phyloP scores from a whole-genome alignment of 2,797 vertebrate species.

The Thripadectes ignobilis region DNA sequence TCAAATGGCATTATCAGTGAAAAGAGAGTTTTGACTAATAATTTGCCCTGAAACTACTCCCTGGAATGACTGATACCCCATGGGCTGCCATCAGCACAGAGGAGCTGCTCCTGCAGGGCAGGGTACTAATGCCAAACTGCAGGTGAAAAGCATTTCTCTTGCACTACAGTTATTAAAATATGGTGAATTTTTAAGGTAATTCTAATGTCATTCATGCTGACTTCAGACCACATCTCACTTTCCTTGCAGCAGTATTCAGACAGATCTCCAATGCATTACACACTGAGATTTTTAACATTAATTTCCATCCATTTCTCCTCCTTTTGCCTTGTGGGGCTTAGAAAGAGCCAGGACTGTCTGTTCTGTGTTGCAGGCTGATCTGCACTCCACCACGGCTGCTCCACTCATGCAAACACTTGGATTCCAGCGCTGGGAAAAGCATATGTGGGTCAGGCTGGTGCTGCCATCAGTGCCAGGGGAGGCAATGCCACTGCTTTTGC shows the following conservation, averaged over 20 bases:
- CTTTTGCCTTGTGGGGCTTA: neutral
- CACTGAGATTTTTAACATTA: neutral
- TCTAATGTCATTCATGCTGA: neutral
- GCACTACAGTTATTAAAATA: neutral
- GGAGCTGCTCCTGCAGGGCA: neutral
- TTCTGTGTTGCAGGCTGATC: neutral
- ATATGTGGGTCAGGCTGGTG: accelerated
- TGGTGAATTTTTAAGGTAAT: neutral
- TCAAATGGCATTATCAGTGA: neutral
- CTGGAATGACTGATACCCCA: neutral
- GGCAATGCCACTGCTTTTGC: neutral
- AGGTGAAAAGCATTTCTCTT: neutral
- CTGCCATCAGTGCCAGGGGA: accelerated
- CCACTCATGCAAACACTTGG: accelerated
- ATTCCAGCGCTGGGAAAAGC: accelerated
- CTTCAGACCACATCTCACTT: neutral
- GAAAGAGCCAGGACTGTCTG: neutral
- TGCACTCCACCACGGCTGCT: neutral
- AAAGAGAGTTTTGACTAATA: neutral
- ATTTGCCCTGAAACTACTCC: neutral
- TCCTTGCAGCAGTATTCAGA: neutral
- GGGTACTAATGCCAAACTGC: neutral
- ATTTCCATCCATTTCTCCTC: neutral
- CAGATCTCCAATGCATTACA: neutral
- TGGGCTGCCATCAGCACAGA: neutral